A percentile compares a stretch with the other conserved stretches of the same genome.
These are phyloP conservation scores for Helarctos malayanus DNA, from an alignment of 2,797 vertebrate species.

Conservation along the genomic window DNA sequence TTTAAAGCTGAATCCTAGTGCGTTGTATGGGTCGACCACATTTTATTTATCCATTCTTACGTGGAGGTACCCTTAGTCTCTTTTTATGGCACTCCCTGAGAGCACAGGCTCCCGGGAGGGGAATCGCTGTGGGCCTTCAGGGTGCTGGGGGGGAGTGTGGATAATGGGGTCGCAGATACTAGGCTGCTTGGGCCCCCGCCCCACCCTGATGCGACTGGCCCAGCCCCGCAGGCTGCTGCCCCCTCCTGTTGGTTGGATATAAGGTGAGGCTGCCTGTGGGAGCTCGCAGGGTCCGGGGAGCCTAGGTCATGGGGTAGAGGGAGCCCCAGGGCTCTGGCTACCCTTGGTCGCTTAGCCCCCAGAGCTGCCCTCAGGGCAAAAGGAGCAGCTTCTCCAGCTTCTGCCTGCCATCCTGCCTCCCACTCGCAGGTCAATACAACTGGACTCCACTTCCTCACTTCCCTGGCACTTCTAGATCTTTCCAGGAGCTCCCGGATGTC, in stretches of 20 bases:
- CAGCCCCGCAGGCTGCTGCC: not conserved
- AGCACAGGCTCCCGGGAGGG: not conserved
- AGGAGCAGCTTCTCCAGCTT: not conserved
- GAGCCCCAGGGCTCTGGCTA: not conserved
- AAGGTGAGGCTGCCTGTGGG: not conserved
- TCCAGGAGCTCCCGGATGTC: not conserved
- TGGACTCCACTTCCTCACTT: not conserved
- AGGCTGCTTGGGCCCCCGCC: not conserved
- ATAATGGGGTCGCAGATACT: not conserved
- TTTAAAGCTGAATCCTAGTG: not conserved
- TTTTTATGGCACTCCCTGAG: not conserved
- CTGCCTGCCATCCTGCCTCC: not conserved
- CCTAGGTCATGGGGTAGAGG: too few relatives aligned
- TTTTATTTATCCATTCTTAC: accelerated
- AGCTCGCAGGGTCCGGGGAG: not conserved
- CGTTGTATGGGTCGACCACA: accelerated
- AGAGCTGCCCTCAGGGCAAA: not conserved
- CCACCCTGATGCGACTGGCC: not conserved
- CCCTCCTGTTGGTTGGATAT: not conserved
- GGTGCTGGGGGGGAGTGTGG: not conserved
- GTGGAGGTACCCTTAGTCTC: not conserved
- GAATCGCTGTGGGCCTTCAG: not conserved
- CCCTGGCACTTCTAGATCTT: not conserved
- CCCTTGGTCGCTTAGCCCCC: not conserved
- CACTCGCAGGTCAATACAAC: not conserved